Conservation (phyloP, 1,140 invertebrate species). For the Maconellicoccus hirsutus region DNA sequence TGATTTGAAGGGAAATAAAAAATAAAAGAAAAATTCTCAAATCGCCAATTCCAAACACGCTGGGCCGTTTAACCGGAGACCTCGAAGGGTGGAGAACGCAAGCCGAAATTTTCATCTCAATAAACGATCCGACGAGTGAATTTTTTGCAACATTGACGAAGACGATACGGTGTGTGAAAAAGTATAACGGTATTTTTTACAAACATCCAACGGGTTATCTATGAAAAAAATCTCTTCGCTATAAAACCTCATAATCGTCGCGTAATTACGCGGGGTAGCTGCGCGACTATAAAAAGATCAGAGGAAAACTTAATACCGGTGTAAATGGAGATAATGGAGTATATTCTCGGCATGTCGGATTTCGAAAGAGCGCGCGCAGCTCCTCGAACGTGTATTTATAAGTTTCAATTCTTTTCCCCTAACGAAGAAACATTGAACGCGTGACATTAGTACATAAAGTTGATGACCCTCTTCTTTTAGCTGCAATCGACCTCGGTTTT, state of each 20-base stretch:
- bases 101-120: no score
- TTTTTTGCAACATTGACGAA: no score
- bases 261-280: background rate
- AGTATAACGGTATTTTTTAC: no score
- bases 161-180: no score
- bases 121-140: no score
- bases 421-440: constrained; percentile 13
- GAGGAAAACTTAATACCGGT: background rate
- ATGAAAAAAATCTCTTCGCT: background rate
- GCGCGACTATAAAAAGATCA: background rate
- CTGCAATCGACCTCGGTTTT: background rate
- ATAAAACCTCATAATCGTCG: background rate
- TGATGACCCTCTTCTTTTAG: constrained; percentile 16
- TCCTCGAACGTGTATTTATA: background rate
- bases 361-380: background rate
- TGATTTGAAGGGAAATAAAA: no score
- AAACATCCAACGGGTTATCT: background rate
- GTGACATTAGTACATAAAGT: constrained; percentile 19
- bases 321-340: no score
- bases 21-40: no score
- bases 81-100: no score
- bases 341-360: no score
- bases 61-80: no score
- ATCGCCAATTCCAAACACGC: no score
- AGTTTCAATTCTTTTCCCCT: background rate